Evolutionary conservation across 2,797 vertebrate genomes (phyloP), one percentile per base, ranked within the genome.

Genomic region (Halcyon chelicuti): DNA sequence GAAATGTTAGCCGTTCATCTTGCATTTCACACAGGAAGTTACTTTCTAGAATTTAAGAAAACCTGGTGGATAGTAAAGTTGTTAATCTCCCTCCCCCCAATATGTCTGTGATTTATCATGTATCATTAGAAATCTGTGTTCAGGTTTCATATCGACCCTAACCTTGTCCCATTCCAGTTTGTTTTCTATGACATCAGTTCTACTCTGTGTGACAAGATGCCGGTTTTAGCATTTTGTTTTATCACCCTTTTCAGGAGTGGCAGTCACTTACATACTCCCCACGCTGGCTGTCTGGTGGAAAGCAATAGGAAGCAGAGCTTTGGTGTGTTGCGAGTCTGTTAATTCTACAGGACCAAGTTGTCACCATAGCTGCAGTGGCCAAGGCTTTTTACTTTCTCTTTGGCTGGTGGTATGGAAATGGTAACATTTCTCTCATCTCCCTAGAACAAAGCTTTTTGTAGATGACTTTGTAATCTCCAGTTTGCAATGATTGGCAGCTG

Each of bases 1-100:
- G 92, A 91, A 96, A 88, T 66, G 85, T 95, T 90, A 85, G 54
- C 78, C 76, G 88, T 96, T 97, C 91, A 54, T 96, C 92, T 96
- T 97, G 44, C 17, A 63, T 97, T 97, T 97, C 90, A 94, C 79
- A 62, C 84, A 70, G 91, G 91, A 95, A 62, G 74, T 63, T 94
- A 60, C 89, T 88, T 89, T 81, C 89, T 49, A 79, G 75, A 90
- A 86, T 78, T 55, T 94, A 88, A 74, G 76, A 68, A 96, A 96
- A 93, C 26, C 60, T 87, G 23, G 13, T 68, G 40, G 74, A 88
- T 91, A 81, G 55, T 90, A 71, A 70, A 84, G 94, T 84, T 79
- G n/a, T 54, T 95, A 93, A 92, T 94, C 29, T 29, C 54, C 51
- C n/a, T 66, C 19, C 42, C 33, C 46, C 35, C 37, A 16, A 5